Evolutionary conservation across 2,113 vertebrate genomes (phyloP).

Genomic region (Chionis minor): DNA sequence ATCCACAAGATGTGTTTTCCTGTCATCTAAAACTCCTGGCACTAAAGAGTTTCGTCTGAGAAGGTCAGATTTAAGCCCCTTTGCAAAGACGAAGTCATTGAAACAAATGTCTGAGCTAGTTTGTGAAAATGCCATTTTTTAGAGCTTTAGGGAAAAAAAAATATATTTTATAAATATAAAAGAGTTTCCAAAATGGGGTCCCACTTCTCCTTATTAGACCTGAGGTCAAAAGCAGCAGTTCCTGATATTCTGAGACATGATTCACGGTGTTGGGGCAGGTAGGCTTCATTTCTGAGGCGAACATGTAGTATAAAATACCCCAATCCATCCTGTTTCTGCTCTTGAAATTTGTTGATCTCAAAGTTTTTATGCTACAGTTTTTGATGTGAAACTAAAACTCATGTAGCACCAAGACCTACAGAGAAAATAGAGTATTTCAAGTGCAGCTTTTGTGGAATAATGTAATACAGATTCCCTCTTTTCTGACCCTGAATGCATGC

Average conservation of each 20-base stretch:
- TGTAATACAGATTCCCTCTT: not conserved
- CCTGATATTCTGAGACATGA: not conserved
- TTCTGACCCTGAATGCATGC: not conserved
- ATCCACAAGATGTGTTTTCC: not conserved
- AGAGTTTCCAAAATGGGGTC: not conserved
- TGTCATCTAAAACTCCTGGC: not conserved
- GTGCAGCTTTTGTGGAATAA: not conserved
- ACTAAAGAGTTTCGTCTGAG: not conserved
- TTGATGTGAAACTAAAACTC: not conserved
- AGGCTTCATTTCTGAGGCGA: not conserved
- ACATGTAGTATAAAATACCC: not conserved
- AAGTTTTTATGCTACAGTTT: not conserved
- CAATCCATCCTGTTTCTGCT: not conserved
- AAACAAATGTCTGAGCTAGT: not conserved
- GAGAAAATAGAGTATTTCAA: not conserved
- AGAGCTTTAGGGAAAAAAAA: not conserved
- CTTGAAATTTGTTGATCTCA: not conserved
- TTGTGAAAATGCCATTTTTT: not conserved
- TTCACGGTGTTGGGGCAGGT: not conserved
- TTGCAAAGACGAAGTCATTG: not conserved
- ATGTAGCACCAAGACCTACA: not conserved
- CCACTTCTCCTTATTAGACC: not conserved
- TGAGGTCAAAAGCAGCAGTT: not conserved
- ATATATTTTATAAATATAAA: not conserved
- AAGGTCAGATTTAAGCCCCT: constrained; percentile 23